phyloP scores from a whole-genome alignment of 2,888 invertebrate species.

The Calephelis perditalis region DNA sequence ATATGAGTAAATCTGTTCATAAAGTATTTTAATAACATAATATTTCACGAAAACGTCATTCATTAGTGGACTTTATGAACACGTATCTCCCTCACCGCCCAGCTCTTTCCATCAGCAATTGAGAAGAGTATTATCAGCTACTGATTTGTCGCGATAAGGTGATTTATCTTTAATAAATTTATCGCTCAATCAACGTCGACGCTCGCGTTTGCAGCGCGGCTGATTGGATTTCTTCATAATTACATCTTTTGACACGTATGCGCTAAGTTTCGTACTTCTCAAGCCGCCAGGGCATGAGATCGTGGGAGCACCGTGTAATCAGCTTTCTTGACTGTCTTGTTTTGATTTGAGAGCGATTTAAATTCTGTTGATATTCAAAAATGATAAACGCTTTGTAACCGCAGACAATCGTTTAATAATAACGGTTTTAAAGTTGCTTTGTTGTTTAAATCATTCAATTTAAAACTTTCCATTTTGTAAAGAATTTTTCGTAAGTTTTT shows the following conservation, averaged over 20 bases:
- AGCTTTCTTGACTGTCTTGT: constrained; percentile 71
- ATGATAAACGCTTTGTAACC: not conserved
- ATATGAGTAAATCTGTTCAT: no score
- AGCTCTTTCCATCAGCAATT: constrained; percentile 33
- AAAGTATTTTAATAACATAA: not conserved
- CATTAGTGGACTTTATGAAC: constrained; percentile 27
- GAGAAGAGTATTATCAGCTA: constrained; percentile 49
- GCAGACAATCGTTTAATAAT: not conserved
- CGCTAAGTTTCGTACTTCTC: constrained; percentile 71
- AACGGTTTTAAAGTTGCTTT: no score
- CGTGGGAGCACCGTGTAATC: constrained; percentile 76
- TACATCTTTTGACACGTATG: constrained; percentile 77
- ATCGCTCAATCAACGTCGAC: constrained; percentile 61
- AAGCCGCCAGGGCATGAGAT: constrained; percentile 66
- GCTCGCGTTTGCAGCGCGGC: constrained; percentile 43
- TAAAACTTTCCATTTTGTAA: no score
- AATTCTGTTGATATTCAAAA: constrained; percentile 10
- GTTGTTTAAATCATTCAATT: no score
- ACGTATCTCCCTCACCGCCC: constrained; percentile 24
- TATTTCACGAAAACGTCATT: constrained; percentile 17
- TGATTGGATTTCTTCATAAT: constrained; percentile 78
- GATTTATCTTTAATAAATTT: constrained; percentile 72
- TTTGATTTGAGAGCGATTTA: constrained; percentile 47
- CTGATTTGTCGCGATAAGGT: constrained; percentile 67
- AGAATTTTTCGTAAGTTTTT: no score